Conservation (phyloP, 1,140 invertebrate genomes). For the Olivierus martensii region DNA sequence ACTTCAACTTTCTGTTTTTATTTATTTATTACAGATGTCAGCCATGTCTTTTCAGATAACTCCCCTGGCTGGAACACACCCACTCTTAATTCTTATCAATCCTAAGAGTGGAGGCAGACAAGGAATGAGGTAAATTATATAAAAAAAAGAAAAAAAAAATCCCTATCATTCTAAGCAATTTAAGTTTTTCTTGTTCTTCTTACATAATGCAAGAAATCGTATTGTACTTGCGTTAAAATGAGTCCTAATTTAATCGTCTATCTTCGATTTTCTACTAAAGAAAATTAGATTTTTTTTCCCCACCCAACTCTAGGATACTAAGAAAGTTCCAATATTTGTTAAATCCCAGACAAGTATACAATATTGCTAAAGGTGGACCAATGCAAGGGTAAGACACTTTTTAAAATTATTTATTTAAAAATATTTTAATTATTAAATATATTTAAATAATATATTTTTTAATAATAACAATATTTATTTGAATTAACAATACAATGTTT, state of each 20-base stretch:
- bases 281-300: conserved; percentile 3
- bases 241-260: neutral
- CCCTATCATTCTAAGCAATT: too few species aligned
- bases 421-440: too few species aligned
- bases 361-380: conserved; percentile 75
- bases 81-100: conserved; percentile 87
- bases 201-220: too few species aligned
- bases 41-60: conserved; percentile 71
- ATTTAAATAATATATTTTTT: too few species aligned
- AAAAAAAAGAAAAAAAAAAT: too few species aligned
- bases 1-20: neutral
- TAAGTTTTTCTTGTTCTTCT: too few species aligned
- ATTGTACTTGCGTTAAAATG: too few species aligned
- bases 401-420: too few species aligned
- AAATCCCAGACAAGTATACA: conserved; percentile 89
- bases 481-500: too few species aligned
- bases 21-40: conserved; percentile 15
- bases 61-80: conserved; percentile 50
- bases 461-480: too few species aligned
- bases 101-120: conserved; percentile 90
- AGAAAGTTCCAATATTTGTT: conserved; percentile 64
- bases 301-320: conserved; percentile 28
- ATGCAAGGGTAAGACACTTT: conserved; percentile 52
- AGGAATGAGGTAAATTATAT: conserved; percentile 45
- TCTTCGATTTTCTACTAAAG: neutral